A percentile compares a stretch with the other conserved stretches of the same genome.
phyloP scores from a whole-genome alignment of 92 coral and sea anemone species.

The Desmophyllum pertusum region DNA sequence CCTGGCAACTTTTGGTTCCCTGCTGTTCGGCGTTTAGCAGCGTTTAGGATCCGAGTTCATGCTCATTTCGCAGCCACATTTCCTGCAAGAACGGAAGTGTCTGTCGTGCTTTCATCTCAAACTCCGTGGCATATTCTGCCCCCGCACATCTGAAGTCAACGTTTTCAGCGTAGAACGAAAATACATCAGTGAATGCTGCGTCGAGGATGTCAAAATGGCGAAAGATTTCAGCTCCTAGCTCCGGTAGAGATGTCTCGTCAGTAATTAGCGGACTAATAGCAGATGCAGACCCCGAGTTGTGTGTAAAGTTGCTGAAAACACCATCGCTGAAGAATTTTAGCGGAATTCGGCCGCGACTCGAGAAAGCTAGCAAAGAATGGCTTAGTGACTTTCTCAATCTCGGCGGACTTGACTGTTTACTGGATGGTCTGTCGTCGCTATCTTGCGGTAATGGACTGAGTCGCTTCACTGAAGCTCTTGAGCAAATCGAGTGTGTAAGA shows the following conservation, averaged over 20 bases:
- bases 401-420: constrained; percentile 74
- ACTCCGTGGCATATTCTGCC: not conserved
- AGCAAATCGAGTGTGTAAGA: constrained; percentile 78
- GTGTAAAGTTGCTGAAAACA: constrained; percentile 63
- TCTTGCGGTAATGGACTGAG: constrained; percentile 43
- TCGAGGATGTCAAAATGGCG: constrained; percentile 38
- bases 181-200: constrained; percentile 1
- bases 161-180: not conserved
- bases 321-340: constrained; percentile 81
- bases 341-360: constrained; percentile 67
- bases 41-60: not conserved
- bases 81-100: not conserved
- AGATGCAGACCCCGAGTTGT: constrained; percentile 79
- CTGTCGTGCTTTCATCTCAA: not conserved
- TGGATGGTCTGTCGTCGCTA: constrained; percentile 61
- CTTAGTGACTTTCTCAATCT: constrained; percentile 77
- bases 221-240: constrained; percentile 13
- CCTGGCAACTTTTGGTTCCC: not conserved
- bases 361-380: constrained; percentile 73
- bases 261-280: constrained; percentile 42
- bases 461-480: constrained; percentile 66
- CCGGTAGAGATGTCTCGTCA: constrained; percentile 7
- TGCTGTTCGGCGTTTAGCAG: not conserved
- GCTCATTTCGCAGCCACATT: not conserved
- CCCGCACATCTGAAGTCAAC: not conserved